Conservation (phyloP, 2,888 invertebrate species). For the Pterostichus madidus region DNA sequence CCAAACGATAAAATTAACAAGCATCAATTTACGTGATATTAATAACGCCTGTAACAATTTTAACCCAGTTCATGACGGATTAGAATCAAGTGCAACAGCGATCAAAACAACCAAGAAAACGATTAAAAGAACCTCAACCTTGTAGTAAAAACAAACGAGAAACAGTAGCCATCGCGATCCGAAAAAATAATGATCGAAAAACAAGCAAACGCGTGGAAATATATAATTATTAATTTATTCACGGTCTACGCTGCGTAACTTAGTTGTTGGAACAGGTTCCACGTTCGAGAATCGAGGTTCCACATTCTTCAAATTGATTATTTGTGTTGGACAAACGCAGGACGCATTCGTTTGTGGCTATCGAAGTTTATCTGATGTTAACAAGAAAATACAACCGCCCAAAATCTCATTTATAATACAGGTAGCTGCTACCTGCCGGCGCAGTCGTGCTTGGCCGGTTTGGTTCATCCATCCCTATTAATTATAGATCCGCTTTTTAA, state of each 20-base stretch:
- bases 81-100: no score
- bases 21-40: no score
- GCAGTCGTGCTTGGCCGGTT: background rate
- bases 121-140: slow-evolving; percentile 20
- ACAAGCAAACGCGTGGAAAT: slow-evolving; percentile 52
- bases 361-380: slow-evolving; percentile 66
- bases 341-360: slow-evolving; percentile 52
- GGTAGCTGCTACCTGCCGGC: slow-evolving; percentile 59
- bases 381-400: slow-evolving; percentile 63
- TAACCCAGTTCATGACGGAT: no score
- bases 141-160: slow-evolving; percentile 5
- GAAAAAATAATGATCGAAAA: slow-evolving; percentile 31
- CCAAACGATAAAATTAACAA: background rate
- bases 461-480: slow-evolving; percentile 25
- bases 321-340: slow-evolving; percentile 58
- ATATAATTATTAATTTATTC: slow-evolving; percentile 60
- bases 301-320: slow-evolving; percentile 63
- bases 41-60: no score
- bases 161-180: background rate
- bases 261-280: slow-evolving; percentile 18
- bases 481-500: slow-evolving; percentile 64
- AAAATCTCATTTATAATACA: slow-evolving; percentile 63
- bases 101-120: slow-evolving; percentile 8
- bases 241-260: slow-evolving; percentile 41
- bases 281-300: background rate